phyloP scores from a whole-genome alignment of 2,113 vertebrate genomes.

The Gymnorhina tibicen region DNA sequence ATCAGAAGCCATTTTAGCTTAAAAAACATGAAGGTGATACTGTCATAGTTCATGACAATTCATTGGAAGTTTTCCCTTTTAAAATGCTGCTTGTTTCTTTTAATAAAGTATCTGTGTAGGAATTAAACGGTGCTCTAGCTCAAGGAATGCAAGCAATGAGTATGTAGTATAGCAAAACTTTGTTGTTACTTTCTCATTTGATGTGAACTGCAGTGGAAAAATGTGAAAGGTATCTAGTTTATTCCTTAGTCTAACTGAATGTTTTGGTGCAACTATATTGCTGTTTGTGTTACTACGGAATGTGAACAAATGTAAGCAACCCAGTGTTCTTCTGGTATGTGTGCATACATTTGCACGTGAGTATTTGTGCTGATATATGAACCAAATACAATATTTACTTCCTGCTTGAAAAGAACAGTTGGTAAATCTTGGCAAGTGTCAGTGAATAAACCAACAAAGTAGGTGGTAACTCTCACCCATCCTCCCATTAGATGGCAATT shows the following conservation, averaged over 20 bases:
- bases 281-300: not conserved
- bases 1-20: not conserved
- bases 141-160: not conserved
- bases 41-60: not conserved
- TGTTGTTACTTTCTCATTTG: not conserved
- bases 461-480: not conserved
- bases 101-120: not conserved
- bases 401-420: not conserved
- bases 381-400: not conserved
- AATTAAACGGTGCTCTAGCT: not conserved
- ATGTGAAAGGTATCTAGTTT: not conserved
- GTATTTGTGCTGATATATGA: not conserved
- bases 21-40: not conserved
- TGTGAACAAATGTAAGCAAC: not conserved
- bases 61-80: not conserved
- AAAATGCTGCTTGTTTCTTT: not conserved
- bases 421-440: not conserved
- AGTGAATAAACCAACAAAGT: not conserved
- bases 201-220: not conserved
- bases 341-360: not conserved
- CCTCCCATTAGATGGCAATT: not conserved
- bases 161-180: not conserved
- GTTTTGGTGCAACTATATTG: not conserved
- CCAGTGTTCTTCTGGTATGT: not conserved
- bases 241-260: not conserved